A percentile compares a stretch with the other conserved stretches of the same genome.
phyloP scores from a whole-genome alignment of 2,113 vertebrate genomes.

The Rhagologus leucostigma region DNA sequence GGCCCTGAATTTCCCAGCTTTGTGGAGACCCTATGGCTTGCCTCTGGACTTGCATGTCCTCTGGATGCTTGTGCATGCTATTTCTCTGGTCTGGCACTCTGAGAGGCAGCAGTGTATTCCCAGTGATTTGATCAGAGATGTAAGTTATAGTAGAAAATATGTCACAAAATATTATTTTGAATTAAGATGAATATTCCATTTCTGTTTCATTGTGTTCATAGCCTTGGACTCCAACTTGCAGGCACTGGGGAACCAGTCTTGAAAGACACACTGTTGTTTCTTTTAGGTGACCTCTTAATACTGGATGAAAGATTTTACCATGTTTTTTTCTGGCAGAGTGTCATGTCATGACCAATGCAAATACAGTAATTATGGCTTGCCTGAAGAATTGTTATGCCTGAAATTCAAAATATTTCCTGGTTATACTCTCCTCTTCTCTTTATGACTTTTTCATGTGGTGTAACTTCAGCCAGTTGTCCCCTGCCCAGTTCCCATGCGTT shows the following conservation, averaged over 20 bases:
- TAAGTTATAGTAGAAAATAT: background rate
- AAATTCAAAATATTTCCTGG: background rate
- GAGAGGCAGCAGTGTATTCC: background rate
- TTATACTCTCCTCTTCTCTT: background rate
- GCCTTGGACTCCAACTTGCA: background rate
- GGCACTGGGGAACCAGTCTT: background rate
- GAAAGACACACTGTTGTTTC: background rate
- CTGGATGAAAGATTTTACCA: background rate
- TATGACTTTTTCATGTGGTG: background rate
- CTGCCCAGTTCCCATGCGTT: rapidly evolving
- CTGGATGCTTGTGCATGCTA: background rate
- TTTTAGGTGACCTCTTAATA: background rate
- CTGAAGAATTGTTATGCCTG: background rate
- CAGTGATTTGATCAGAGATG: background rate
- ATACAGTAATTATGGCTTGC: conserved; percentile 9
- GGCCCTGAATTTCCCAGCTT: background rate
- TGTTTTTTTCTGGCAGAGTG: background rate
- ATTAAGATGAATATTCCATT: background rate
- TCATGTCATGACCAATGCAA: background rate
- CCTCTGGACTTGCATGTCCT: background rate
- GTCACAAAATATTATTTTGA: background rate
- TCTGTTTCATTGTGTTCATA: background rate
- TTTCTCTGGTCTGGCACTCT: background rate
- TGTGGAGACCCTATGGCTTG: background rate
- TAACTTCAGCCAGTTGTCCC: background rate